Percentiles rank a stretch among this genome's conserved stretches.
Conservation (phyloP, 2,113 vertebrate species). For the Montifringilla adamsi region DNA sequence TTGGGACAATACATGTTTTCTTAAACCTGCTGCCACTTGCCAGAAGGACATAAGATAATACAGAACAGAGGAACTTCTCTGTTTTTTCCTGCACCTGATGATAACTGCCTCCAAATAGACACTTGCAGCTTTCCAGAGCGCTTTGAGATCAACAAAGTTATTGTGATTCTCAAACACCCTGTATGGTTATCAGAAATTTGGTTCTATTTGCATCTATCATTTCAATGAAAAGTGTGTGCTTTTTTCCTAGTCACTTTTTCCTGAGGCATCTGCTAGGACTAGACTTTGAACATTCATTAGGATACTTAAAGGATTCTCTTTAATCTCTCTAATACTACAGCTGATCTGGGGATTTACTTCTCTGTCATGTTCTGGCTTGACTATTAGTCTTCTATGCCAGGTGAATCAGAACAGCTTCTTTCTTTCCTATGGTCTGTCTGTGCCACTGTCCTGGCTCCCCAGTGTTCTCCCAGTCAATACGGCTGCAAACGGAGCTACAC, state of each 20-base stretch:
- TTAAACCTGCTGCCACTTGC: not conserved
- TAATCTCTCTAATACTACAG: not conserved
- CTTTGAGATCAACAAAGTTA: not conserved
- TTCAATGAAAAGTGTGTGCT: not conserved
- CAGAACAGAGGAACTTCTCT: not conserved
- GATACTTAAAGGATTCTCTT: not conserved
- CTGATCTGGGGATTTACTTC: not conserved
- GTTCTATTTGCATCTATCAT: not conserved
- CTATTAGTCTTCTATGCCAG: not conserved
- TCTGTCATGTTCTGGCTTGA: not conserved
- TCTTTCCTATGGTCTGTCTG: not conserved
- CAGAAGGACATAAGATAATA: not conserved
- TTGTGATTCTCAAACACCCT: not conserved
- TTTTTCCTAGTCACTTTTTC: not conserved
- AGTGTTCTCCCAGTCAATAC: not conserved
- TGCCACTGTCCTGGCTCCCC: not conserved
- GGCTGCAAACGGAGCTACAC: not conserved
- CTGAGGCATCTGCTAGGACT: not conserved
- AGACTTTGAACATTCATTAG: not conserved
- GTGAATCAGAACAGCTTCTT: not conserved
- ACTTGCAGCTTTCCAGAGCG: not conserved
- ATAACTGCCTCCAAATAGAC: not conserved
- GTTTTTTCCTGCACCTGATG: not conserved
- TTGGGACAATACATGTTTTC: not conserved
- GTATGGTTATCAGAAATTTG: not conserved